These are phyloP conservation scores for Scaptomyza reducta DNA, from an alignment of 2,888 invertebrate genomes.

Conservation along the genomic window DNA sequence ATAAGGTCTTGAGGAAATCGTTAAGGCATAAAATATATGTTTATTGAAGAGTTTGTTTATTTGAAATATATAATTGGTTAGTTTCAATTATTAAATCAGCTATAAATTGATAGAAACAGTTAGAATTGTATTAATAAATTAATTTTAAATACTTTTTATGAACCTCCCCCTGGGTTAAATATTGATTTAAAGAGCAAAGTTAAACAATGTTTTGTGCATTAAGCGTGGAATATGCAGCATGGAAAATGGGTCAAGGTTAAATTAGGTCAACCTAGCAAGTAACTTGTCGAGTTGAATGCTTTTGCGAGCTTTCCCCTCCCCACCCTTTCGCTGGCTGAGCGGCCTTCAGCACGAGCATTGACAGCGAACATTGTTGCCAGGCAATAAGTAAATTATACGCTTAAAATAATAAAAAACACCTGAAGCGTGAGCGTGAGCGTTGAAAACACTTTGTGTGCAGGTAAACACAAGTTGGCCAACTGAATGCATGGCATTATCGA, in stretches of 20 bases:
- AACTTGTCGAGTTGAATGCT: slow-evolving; percentile 65
- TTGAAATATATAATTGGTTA: no score
- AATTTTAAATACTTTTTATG: slow-evolving; percentile 26
- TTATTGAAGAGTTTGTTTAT: no score
- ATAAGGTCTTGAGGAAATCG: no score
- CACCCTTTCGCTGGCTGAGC: not conserved
- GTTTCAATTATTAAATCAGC: no score
- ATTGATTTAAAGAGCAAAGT: slow-evolving; percentile 23
- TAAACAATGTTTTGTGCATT: slow-evolving; percentile 17
- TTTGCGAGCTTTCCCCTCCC: slow-evolving; percentile 36
- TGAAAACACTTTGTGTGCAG: no score
- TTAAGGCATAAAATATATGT: no score
- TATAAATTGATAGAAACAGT: no score
- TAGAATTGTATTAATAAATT: no score
- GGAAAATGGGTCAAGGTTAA: slow-evolving; percentile 74
- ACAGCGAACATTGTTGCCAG: slow-evolving; percentile 59
- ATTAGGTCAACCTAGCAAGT: slow-evolving; percentile 70
- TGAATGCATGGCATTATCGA: no score
- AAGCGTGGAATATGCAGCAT: slow-evolving; percentile 5
- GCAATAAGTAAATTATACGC: slow-evolving; percentile 41
- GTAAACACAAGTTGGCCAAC: no score
- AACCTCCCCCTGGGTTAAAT: not conserved
- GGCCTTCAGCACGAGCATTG: slow-evolving; percentile 61
- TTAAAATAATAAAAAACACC: slow-evolving; percentile 20
- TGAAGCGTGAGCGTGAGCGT: not conserved